These are phyloP conservation scores for Agrotis ipsilon DNA, from an alignment of 2,888 invertebrate species.

Conservation along the genomic window DNA sequence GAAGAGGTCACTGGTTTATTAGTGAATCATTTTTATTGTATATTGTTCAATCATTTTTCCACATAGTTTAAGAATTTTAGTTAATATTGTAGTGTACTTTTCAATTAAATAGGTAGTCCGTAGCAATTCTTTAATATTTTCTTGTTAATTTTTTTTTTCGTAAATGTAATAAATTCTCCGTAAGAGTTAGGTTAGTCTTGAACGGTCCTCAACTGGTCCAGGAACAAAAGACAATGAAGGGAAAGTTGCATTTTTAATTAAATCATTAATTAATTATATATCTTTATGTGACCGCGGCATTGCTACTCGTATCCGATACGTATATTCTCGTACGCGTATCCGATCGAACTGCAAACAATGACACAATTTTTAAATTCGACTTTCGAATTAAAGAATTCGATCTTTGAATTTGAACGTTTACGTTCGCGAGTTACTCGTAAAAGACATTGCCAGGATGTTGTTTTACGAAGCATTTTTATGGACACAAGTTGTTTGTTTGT, in stretches of 20 bases:
- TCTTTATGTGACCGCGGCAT: slow-evolving; percentile 71
- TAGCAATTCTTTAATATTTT: slow-evolving; percentile 88
- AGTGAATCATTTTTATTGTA: slow-evolving; percentile 91
- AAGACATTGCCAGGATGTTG: slow-evolving; percentile 85
- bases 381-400: slow-evolving; percentile 69
- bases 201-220: slow-evolving; percentile 83
- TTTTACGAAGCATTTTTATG: slow-evolving; percentile 80
- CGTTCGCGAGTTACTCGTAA: slow-evolving; percentile 72
- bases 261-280: slow-evolving; percentile 68
- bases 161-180: slow-evolving; percentile 85
- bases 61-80: slow-evolving; percentile 89
- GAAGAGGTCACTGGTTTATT: slow-evolving; percentile 85
- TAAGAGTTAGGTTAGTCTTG: slow-evolving; percentile 87
- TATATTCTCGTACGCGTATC: slow-evolving; percentile 46
- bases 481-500: slow-evolving; percentile 84
- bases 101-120: slow-evolving; percentile 88
- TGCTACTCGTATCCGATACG: slow-evolving; percentile 60
- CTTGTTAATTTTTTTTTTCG: slow-evolving; percentile 90
- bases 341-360: slow-evolving; percentile 60
- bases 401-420: slow-evolving; percentile 69
- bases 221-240: slow-evolving; percentile 90
- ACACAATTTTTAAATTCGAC: slow-evolving; percentile 62
- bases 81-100: slow-evolving; percentile 89
- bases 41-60: slow-evolving; percentile 91
- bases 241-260: slow-evolving; percentile 86